Evolutionary conservation across 2,113 vertebrate species (phyloP).

Genomic region (Petrocephalus zakoni): DNA sequence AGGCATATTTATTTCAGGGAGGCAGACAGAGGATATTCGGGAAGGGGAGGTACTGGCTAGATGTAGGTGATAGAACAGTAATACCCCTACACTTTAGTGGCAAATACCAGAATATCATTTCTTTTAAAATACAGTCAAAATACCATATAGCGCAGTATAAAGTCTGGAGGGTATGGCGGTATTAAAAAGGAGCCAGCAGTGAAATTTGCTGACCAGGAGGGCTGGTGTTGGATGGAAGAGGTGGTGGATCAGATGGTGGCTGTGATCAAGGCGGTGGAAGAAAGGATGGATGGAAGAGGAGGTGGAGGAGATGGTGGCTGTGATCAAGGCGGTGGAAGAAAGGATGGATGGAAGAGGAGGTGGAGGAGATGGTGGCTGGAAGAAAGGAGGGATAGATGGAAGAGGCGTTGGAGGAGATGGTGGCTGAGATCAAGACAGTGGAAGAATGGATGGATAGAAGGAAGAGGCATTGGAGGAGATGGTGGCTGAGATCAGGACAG

Average conservation of each 20-base stretch:
- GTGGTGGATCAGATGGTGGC: neutral
- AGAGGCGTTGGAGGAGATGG: neutral
- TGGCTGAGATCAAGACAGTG: neutral
- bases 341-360: neutral
- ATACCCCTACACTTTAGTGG: neutral
- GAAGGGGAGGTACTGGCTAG: neutral
- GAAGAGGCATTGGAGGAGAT: neutral
- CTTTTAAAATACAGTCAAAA: neutral
- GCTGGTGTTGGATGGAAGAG: neutral
- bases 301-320: neutral
- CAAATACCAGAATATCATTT: neutral
- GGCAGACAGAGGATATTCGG: neutral
- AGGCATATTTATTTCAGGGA: neutral
- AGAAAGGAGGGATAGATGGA: neutral
- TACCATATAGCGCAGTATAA: neutral
- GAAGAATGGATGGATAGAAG: neutral
- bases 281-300: neutral
- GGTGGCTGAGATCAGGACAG: neutral
- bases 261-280: neutral
- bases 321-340: neutral
- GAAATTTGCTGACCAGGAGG: neutral
- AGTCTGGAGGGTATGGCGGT: neutral
- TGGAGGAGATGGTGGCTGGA: neutral
- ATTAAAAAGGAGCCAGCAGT: neutral
- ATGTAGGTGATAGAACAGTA: neutral